These are phyloP conservation scores for Tenrec ecaudatus DNA, from an alignment of 2,113 vertebrate genomes.

Conservation along the genomic window DNA sequence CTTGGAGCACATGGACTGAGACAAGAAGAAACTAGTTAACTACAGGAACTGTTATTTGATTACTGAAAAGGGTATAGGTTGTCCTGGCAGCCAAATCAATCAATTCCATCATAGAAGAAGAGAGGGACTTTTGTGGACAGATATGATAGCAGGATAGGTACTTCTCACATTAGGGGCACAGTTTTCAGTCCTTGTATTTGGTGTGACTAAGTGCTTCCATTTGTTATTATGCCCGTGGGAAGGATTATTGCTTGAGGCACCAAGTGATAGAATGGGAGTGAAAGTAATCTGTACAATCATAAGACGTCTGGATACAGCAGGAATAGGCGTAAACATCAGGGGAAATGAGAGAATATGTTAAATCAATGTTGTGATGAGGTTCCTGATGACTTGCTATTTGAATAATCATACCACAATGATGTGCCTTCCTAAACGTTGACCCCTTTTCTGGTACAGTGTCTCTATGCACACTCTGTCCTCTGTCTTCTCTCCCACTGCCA, in stretches of 20 bases:
- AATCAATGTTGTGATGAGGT: constrained; percentile 26
- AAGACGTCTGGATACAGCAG: neutral
- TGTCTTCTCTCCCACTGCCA: neutral
- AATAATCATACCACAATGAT: neutral
- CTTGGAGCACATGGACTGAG: neutral
- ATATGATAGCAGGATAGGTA: neutral
- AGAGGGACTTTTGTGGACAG: neutral
- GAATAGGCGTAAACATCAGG: neutral
- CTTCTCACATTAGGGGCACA: neutral
- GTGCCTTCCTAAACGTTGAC: constrained; percentile 32
- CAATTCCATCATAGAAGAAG: neutral
- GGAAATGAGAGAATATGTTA: neutral
- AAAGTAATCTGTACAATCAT: constrained; percentile 7
- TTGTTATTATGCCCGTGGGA: neutral
- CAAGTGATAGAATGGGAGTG: neutral
- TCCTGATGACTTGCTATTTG: neutral
- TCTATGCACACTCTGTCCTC: neutral
- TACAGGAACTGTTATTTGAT: neutral
- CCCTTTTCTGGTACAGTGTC: constrained; percentile 17
- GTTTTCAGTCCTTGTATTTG: neutral
- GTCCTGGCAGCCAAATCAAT: neutral
- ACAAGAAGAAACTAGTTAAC: neutral
- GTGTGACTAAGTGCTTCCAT: neutral
- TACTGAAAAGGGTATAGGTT: neutral
- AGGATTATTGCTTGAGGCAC: neutral